Evolutionary conservation across 1,140 invertebrate genomes (phyloP).

Genomic region (Bombus difficillimus): DNA sequence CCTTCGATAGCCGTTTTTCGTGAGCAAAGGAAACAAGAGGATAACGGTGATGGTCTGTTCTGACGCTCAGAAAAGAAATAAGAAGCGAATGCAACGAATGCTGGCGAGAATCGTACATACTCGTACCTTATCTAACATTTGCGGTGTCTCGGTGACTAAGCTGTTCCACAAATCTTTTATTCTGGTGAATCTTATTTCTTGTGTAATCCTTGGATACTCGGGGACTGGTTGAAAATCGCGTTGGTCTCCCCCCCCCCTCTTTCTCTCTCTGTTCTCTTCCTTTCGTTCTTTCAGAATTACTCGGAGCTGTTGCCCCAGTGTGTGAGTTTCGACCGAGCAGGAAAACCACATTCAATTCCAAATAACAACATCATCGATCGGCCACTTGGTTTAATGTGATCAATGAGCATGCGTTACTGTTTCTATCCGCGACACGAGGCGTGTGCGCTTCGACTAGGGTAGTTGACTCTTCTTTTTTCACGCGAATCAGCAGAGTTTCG

Average conservation of each 20-base stretch:
- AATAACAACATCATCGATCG: slow-evolving; percentile 39
- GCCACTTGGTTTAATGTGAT: slow-evolving; percentile 15
- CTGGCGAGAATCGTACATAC: too few species aligned
- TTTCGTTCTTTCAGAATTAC: not conserved
- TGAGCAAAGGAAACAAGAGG: not conserved
- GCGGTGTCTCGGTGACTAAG: too few species aligned
- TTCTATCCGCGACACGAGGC: too few species aligned
- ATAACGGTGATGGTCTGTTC: not conserved
- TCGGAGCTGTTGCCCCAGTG: not conserved
- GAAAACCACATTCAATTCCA: not conserved
- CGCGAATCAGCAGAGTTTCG: slow-evolving; percentile 12
- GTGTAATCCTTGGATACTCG: too few species aligned
- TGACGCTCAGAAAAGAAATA: not conserved
- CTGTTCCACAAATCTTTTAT: too few species aligned
- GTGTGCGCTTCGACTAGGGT: too few species aligned
- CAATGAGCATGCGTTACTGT: slow-evolving; percentile 32
- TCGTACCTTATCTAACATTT: too few species aligned
- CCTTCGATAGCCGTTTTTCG: not conserved
- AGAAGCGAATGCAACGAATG: not conserved
- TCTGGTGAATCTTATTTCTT: too few species aligned
- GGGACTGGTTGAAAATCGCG: too few species aligned
- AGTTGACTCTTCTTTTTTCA: not conserved
- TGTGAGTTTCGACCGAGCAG: too few species aligned
- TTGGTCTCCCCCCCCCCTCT: not conserved
- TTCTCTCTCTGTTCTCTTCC: not conserved